phyloP scores from a whole-genome alignment of 2,888 invertebrate genomes.

The Tachystola acroxantha region DNA sequence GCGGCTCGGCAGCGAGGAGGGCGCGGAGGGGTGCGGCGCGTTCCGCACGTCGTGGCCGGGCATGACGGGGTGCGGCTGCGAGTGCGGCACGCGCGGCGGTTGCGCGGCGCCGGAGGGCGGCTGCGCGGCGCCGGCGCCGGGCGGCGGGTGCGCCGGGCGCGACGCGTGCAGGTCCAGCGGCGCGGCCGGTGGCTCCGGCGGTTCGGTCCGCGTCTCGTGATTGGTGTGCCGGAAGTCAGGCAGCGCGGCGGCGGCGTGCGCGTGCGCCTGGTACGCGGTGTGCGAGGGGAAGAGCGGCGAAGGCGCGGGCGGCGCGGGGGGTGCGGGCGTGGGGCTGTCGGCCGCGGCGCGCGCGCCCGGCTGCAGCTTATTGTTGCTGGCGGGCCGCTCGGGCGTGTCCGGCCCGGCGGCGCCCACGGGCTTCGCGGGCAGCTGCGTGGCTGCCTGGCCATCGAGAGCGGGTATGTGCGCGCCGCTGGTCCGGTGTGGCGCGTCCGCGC shows the following conservation, averaged over 20 bases:
- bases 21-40: conserved; percentile 32
- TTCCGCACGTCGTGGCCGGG: conserved; percentile 55
- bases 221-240: conserved; percentile 71
- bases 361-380: conserved; percentile 63
- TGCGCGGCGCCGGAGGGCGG: conserved; percentile 45
- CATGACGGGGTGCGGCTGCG: conserved; percentile 52
- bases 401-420: conserved; percentile 64
- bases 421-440: conserved; percentile 63
- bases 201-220: conserved; percentile 76
- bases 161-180: conserved; percentile 62
- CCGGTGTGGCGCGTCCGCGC: conserved; percentile 66
- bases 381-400: conserved; percentile 64
- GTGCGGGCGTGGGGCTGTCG: conserved; percentile 68
- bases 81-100: conserved; percentile 45
- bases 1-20: conserved; percentile 43
- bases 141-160: conserved; percentile 40
- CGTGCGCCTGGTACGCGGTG: conserved; percentile 72
- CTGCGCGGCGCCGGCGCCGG: conserved; percentile 23
- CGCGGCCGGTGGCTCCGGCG: conserved; percentile 44
- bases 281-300: conserved; percentile 65
- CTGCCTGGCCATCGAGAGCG: conserved; percentile 62
- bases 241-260: conserved; percentile 59
- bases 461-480: conserved; percentile 65
- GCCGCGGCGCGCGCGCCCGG: conserved; percentile 68
- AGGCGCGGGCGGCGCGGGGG: conserved; percentile 63